Evolutionary conservation across 2,113 vertebrate species (phyloP), one percentile per base, ranked within the genome.

Genomic region (Ammodytes marinus): DNA sequence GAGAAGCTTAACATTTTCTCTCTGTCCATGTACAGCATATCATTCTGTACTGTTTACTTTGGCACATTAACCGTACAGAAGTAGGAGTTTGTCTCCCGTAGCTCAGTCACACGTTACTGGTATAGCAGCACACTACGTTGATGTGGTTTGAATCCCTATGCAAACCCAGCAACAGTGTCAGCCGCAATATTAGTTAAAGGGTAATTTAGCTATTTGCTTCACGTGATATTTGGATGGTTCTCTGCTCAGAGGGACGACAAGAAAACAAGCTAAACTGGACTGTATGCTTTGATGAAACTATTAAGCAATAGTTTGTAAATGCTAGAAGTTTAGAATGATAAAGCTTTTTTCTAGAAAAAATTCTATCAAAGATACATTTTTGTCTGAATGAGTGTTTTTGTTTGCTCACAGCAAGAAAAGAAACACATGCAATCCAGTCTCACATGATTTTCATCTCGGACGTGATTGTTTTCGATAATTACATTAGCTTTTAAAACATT

Each of bases 11-110:
- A 74, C 27, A 42, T 10, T 39, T 57, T 59, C 55, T 81, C 57
- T 84, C 73, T n/a, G 55, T 69, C 71, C 67, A 65, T 40, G 60
- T 79, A 71, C 80, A 85, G 80, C 69, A 74, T 65, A 46, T 76
- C 59, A 39, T 49, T 85, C 72, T 71, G 77, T 60, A 80, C 79
- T 64, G 76, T 87, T 49, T 65, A 64, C n/a, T 82, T 94, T 95
- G 94, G 93, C 83, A 94, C 89, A 68, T 90, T 89, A 84, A 76
- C 88, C 80, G 75, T 80, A 79, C 77, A 85, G 77, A 42, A 69
- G 64, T 42, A 52, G 55, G 57, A 45, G 10, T 58, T 80, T 59
- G 78, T 77, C 19, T 60, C 69, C 68, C 58, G 17, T n/a, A 78
- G 83, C 37, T 9, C 71, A 80, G 63, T 78, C 61, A 19, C 43